These are phyloP conservation scores for Lithobius niger DNA, from an alignment of 1,140 invertebrate genomes.

Conservation along the genomic window DNA sequence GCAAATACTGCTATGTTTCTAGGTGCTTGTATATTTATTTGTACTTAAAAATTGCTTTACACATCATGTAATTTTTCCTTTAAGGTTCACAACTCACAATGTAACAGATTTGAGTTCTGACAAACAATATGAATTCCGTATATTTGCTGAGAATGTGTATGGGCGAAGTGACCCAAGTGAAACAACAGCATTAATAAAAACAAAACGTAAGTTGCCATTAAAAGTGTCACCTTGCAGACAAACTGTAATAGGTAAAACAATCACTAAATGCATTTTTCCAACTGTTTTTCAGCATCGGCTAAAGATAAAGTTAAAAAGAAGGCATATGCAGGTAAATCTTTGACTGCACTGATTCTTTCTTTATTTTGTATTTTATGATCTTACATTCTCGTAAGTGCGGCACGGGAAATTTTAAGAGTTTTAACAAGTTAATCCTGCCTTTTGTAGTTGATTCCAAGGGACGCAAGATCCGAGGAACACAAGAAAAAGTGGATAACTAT, in stretches of 20 bases:
- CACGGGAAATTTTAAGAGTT: constrained; percentile 9
- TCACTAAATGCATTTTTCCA: constrained; percentile 15
- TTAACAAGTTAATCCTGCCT: no score
- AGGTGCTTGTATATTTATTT: no score
- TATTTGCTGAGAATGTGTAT: constrained; percentile 93
- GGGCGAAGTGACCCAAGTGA: constrained; percentile 87
- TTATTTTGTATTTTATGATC: constrained; percentile 8
- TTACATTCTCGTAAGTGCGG: constrained; percentile 10
- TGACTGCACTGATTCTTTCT: constrained; percentile 11
- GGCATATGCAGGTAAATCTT: constrained; percentile 48
- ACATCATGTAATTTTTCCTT: constrained; percentile 6
- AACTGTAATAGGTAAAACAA: constrained; percentile 12
- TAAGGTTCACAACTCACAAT: constrained; percentile 74
- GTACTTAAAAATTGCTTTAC: background rate
- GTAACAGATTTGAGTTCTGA: constrained; percentile 71
- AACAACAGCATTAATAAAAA: constrained; percentile 60
- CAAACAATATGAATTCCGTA: constrained; percentile 91
- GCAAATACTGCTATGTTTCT: no score
- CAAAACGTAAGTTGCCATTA: constrained; percentile 55
- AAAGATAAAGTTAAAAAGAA: constrained; percentile 62
- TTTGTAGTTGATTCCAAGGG: constrained; percentile 69
- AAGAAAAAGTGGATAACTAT: constrained; percentile 84
- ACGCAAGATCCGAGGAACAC: constrained; percentile 79
- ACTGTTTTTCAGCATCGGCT: constrained; percentile 23
- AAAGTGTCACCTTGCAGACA: no score